Evolutionary conservation across 2,113 vertebrate genomes (phyloP).

Genomic region (Catagonus wagneri): DNA sequence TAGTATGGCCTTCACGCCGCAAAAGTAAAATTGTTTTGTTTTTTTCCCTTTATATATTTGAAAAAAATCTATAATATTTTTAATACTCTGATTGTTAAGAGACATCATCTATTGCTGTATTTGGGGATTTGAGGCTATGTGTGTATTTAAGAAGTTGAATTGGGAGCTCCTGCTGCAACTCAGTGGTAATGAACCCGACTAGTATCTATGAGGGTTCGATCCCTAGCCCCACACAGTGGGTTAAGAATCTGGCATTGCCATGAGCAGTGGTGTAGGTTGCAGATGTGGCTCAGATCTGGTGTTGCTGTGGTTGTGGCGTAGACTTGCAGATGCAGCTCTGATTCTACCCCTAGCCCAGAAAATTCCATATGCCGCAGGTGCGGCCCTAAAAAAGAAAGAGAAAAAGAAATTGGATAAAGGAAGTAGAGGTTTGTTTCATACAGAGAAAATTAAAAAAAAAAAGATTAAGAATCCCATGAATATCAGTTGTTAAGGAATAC

Average conservation of each 20-base stretch:
- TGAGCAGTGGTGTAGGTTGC: too few species aligned
- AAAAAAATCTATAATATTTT: neutral
- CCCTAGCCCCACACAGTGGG: too few species aligned
- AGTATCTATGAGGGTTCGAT: too few species aligned
- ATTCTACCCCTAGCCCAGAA: too few species aligned
- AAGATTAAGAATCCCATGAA: neutral
- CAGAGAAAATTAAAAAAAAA: neutral
- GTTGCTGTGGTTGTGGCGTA: too few species aligned
- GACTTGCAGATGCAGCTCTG: too few species aligned
- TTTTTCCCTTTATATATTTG: neutral
- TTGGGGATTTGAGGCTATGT: neutral
- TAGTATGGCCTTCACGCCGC: neutral
- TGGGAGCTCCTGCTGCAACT: neutral
- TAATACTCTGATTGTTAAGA: neutral
- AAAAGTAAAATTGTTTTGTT: neutral
- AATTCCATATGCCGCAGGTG: too few species aligned
- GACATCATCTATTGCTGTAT: neutral
- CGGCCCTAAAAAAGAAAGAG: too few species aligned
- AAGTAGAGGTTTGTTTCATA: slow-evolving; percentile 7
- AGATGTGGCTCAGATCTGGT: too few species aligned
- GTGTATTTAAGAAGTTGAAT: slow-evolving; percentile 19
- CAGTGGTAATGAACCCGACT: too few species aligned
- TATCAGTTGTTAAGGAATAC: neutral
- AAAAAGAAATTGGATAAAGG: neutral
- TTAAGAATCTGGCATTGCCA: too few species aligned